A percentile compares a stretch with the other conserved stretches of the same genome.
Conservation (phyloP, 1,140 invertebrate genomes). For the Solen grandis region DNA sequence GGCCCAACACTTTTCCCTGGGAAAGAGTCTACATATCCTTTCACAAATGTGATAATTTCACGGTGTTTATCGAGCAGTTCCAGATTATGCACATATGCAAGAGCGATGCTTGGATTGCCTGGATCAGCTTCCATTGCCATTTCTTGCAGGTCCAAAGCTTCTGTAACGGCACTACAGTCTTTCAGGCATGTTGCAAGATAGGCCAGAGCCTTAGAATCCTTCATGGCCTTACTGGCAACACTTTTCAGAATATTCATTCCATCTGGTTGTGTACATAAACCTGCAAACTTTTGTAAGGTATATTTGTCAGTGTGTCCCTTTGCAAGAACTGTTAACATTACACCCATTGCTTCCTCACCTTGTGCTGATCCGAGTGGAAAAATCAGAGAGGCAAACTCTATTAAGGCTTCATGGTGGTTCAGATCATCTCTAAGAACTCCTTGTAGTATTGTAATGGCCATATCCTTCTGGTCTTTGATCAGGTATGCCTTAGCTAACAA, state of each 20-base stretch:
- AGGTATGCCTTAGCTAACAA: slow-evolving; percentile 51
- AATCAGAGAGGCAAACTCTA: slow-evolving; percentile 28
- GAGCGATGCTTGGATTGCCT: slow-evolving; percentile 18
- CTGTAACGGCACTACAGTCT: slow-evolving; percentile 36
- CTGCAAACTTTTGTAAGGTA: slow-evolving; percentile 29
- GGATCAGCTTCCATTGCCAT: slow-evolving; percentile 20
- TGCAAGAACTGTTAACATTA: slow-evolving; percentile 26
- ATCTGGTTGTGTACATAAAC: slow-evolving; percentile 2
- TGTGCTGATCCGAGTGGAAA: slow-evolving; percentile 36
- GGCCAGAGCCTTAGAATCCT: slow-evolving; percentile 19
- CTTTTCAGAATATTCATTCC: slow-evolving; percentile 37
- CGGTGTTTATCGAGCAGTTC: slow-evolving; percentile 16
- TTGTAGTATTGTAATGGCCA: slow-evolving; percentile 48
- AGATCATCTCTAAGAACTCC: slow-evolving; percentile 40
- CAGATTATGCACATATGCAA: slow-evolving; percentile 39
- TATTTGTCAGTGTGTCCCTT: slow-evolving; percentile 28
- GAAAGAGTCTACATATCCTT: neutral
- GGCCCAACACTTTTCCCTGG: neutral
- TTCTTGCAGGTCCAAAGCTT: slow-evolving; percentile 11
- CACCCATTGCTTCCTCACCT: slow-evolving; percentile 38
- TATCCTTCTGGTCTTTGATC: slow-evolving; percentile 39
- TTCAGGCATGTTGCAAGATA: slow-evolving; percentile 38
- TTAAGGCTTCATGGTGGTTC: slow-evolving; percentile 33
- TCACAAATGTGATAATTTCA: neutral
- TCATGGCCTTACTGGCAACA: neutral